A percentile compares a stretch with the other conserved stretches of the same genome.
phyloP scores from a whole-genome alignment of 53 echinoderm and acorn worm species.

The Crossaster papposus region DNA sequence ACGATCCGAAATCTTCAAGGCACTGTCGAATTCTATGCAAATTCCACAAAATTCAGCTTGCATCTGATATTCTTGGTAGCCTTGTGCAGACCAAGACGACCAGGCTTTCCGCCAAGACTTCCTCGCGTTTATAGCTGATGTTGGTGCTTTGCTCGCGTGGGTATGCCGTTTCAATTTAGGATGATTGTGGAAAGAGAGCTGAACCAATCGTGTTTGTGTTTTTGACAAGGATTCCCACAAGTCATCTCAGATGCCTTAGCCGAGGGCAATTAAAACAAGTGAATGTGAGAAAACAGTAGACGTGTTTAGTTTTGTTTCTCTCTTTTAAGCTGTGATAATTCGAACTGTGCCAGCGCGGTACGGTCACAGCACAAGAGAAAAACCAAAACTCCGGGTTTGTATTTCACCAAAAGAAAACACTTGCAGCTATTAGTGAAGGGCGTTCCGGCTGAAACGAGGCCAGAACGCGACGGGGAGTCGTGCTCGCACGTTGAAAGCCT shows the following conservation, averaged over 20 bases:
- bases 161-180: not conserved
- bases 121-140: not conserved
- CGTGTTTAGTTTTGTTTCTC: not conserved
- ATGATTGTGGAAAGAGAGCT: not conserved
- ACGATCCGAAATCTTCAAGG: not conserved
- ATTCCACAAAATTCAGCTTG: no score
- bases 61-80: no score
- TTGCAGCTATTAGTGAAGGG: conserved; percentile 2
- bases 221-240: not conserved
- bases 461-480: not conserved
- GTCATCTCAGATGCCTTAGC: not conserved
- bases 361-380: not conserved
- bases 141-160: not conserved
- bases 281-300: not conserved
- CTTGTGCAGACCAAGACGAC: no score
- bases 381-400: not conserved
- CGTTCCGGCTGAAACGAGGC: not conserved
- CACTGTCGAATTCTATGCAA: not conserved
- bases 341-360: not conserved
- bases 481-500: not conserved
- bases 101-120: not conserved
- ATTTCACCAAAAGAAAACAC: conserved; percentile 10
- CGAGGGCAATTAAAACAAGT: not conserved
- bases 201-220: not conserved
- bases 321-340: not conserved